phyloP scores from a whole-genome alignment of 2,888 invertebrate species.

The Dryadula phaetusa region DNA sequence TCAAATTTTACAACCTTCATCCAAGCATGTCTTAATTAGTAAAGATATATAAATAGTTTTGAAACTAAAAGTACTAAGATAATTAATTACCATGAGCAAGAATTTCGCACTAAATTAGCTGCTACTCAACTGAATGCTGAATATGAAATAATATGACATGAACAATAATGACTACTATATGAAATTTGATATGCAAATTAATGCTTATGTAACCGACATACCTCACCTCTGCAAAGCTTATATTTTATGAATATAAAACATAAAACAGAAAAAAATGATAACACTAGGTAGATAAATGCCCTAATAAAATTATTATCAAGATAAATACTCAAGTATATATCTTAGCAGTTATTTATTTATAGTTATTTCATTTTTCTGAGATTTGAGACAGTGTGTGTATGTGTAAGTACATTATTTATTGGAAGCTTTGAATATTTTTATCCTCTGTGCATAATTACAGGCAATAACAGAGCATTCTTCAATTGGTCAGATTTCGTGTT shows the following conservation, averaged over 20 bases:
- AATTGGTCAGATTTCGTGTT: conserved; percentile 36
- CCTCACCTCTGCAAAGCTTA: conserved; percentile 24
- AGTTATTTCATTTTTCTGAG: conserved; percentile 26
- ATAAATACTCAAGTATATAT: conserved; percentile 35
- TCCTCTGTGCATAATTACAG: conserved; percentile 30
- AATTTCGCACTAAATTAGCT: not conserved
- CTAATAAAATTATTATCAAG: conserved; percentile 37
- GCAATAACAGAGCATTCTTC: conserved; percentile 38
- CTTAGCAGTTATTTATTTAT: conserved; percentile 31
- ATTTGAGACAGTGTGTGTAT: conserved; percentile 23
- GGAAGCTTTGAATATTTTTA: conserved; percentile 22
- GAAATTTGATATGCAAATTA: conserved; percentile 37
- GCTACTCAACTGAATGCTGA: conserved; percentile 13
- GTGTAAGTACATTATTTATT: conserved; percentile 13
- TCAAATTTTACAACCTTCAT: too few species aligned
- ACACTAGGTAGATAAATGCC: conserved; percentile 32
- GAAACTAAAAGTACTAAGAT: conserved; percentile 30
- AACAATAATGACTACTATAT: conserved; percentile 5
- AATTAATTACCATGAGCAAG: conserved; percentile 4
- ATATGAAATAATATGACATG: conserved; percentile 13
- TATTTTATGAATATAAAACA: conserved; percentile 12
- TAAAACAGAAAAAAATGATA: conserved; percentile 30
- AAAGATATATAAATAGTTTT: conserved; percentile 15
- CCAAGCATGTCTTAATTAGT: not conserved
- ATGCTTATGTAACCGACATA: conserved; percentile 19